phyloP scores from a whole-genome alignment of 2,888 invertebrate species.

The Drosophila leonis region DNA sequence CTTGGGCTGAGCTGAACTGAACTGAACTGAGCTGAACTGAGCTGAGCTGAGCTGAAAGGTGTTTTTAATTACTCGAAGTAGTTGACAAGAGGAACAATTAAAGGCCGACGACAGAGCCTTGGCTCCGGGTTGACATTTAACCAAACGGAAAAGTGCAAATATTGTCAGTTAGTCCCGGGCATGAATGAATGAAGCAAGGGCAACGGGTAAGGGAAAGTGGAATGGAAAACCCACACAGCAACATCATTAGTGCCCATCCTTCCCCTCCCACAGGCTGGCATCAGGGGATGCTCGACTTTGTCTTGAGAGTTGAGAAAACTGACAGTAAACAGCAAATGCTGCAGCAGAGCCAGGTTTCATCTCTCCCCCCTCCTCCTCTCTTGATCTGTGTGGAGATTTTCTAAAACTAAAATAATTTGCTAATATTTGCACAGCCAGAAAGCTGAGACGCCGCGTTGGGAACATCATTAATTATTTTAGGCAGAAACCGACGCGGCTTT shows the following conservation, averaged over 20 bases:
- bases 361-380: background rate
- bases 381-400: slow-evolving; percentile 48
- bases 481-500: slow-evolving; percentile 41
- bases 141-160: slow-evolving; percentile 81
- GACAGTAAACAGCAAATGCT: slow-evolving; percentile 58
- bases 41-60: slow-evolving; percentile 79
- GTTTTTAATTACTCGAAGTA: slow-evolving; percentile 83
- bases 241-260: slow-evolving; percentile 75
- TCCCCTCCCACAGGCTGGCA: slow-evolving; percentile 14
- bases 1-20: slow-evolving; percentile 31
- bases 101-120: slow-evolving; percentile 35
- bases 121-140: slow-evolving; percentile 67
- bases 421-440: slow-evolving; percentile 79
- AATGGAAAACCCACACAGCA: slow-evolving; percentile 72
- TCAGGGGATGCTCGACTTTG: slow-evolving; percentile 60
- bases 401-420: slow-evolving; percentile 80
- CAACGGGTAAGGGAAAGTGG: background rate
- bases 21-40: slow-evolving; percentile 66
- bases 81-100: slow-evolving; percentile 76
- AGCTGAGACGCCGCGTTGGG: slow-evolving; percentile 54
- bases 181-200: slow-evolving; percentile 12
- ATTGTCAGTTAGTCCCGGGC: slow-evolving; percentile 57
- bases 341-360: slow-evolving; percentile 6
- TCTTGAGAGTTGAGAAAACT: slow-evolving; percentile 51
- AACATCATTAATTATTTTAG: slow-evolving; percentile 78